These are phyloP conservation scores for Helicoverpa zea DNA, from an alignment of 1,140 invertebrate species.

Conservation along the genomic window DNA sequence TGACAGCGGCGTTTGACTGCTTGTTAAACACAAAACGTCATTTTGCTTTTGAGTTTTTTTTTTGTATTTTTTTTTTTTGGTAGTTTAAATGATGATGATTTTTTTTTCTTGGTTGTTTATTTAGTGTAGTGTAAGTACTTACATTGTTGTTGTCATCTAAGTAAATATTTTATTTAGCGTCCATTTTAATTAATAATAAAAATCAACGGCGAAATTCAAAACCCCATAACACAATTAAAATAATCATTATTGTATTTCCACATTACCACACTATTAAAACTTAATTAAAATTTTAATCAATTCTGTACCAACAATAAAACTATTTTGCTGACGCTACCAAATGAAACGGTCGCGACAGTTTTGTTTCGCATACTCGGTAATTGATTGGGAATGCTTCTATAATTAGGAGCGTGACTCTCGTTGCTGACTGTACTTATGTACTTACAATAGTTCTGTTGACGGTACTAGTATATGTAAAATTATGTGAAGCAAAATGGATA, in stretches of 20 bases:
- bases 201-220: neutral
- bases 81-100: neutral
- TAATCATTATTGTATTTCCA: neutral
- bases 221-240: neutral
- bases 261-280: neutral
- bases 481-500: slow-evolving; percentile 27
- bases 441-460: neutral
- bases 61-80: slow-evolving; percentile 5
- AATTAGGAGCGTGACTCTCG: slow-evolving; percentile 82
- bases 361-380: slow-evolving; percentile 75
- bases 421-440: slow-evolving; percentile 63
- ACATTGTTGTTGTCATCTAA: too few relatives aligned
- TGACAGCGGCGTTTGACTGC: slow-evolving; percentile 69
- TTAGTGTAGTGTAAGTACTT: neutral
- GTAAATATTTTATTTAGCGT: too few relatives aligned
- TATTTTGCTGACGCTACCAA: slow-evolving; percentile 68
- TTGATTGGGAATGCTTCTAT: slow-evolving; percentile 86
- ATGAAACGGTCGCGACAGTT: slow-evolving; percentile 65
- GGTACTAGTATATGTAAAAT: slow-evolving; percentile 14
- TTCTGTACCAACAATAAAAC: neutral
- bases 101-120: neutral
- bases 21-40: slow-evolving; percentile 62
- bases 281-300: slow-evolving; percentile 22
- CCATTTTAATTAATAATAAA: neutral
- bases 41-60: slow-evolving; percentile 34